Conservation (phyloP, 2,888 invertebrate genomes). For the Drosophila percnosoma region DNA sequence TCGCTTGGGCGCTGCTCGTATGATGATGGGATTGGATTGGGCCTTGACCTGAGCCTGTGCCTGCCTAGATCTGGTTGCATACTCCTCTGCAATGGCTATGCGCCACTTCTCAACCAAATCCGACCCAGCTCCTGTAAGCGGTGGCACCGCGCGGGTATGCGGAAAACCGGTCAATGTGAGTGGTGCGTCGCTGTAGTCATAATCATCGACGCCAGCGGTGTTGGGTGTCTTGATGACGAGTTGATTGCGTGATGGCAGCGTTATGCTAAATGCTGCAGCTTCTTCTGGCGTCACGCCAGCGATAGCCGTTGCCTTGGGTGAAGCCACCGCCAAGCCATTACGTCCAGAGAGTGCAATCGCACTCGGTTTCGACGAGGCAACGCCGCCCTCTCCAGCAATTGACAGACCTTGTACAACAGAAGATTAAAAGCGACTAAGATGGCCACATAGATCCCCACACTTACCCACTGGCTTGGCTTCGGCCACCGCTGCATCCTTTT, state of each 20-base stretch:
- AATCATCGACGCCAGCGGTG: constrained; percentile 68
- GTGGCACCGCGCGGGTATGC: constrained; percentile 54
- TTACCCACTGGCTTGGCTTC: constrained; percentile 91
- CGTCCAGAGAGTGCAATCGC: constrained; percentile 90
- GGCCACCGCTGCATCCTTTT: constrained; percentile 88
- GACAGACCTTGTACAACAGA: constrained; percentile 86
- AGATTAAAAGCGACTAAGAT: neutral
- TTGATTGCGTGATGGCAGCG: constrained; percentile 81
- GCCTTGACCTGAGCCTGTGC: constrained; percentile 8
- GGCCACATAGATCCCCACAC: constrained; percentile 44
- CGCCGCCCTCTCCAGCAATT: constrained; percentile 88
- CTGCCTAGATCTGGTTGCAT: constrained; percentile 51
- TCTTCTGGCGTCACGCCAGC: constrained; percentile 87
- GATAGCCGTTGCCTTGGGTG: constrained; percentile 90
- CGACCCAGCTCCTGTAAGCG: constrained; percentile 48
- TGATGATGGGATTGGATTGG: constrained; percentile 14
- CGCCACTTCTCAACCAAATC: constrained; percentile 76
- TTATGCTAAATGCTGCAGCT: constrained; percentile 82
- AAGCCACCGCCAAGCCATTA: constrained; percentile 89
- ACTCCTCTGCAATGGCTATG: constrained; percentile 77
- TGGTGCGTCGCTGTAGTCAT: constrained; percentile 64
- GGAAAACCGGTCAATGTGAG: constrained; percentile 57
- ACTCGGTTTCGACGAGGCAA: constrained; percentile 90
- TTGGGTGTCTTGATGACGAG: constrained; percentile 77
- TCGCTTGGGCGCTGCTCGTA: constrained; percentile 68